Percentiles rank a stretch among this genome's conserved stretches.
Evolutionary conservation across 2,888 invertebrate species (phyloP).

Genomic region (Callyntrura guangdongensis): DNA sequence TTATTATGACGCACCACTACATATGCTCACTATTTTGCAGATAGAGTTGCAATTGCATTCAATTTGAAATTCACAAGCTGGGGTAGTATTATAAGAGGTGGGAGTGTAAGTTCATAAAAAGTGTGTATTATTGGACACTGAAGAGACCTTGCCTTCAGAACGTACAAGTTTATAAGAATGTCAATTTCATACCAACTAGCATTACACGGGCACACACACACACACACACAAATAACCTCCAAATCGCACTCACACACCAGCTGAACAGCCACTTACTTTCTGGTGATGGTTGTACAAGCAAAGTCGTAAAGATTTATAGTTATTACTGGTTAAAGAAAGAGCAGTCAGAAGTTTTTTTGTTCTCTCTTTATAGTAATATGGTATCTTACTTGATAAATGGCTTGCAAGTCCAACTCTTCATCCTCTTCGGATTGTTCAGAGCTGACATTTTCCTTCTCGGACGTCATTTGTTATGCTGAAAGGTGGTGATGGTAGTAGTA

Average conservation of each 20-base stretch:
- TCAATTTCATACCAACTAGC: background rate
- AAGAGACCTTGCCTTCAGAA: too few species aligned
- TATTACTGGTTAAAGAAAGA: slow-evolving; percentile 16
- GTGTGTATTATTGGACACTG: too few species aligned
- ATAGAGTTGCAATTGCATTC: too few species aligned
- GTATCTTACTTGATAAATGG: slow-evolving; percentile 83
- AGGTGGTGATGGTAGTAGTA: background rate
- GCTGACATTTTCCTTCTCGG: slow-evolving; percentile 66
- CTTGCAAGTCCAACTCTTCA: slow-evolving; percentile 83
- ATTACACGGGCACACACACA: background rate
- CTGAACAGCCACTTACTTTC: background rate
- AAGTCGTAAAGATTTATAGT: slow-evolving; percentile 25
- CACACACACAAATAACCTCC: too few species aligned
- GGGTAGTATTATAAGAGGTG: too few species aligned
- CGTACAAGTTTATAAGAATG: background rate
- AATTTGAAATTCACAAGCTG: slow-evolving; percentile 9
- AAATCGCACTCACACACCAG: too few species aligned
- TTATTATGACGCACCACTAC: background rate
- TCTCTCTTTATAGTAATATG: background rate
- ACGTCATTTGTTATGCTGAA: slow-evolving; percentile 65
- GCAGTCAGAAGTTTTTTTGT: slow-evolving; percentile 25
- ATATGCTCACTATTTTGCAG: too few species aligned
- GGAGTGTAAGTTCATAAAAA: too few species aligned
- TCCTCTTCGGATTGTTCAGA: slow-evolving; percentile 80
- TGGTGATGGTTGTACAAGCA: background rate